Conservation (phyloP, 2,113 vertebrate genomes). For the Odocoileus hemionus region DNA sequence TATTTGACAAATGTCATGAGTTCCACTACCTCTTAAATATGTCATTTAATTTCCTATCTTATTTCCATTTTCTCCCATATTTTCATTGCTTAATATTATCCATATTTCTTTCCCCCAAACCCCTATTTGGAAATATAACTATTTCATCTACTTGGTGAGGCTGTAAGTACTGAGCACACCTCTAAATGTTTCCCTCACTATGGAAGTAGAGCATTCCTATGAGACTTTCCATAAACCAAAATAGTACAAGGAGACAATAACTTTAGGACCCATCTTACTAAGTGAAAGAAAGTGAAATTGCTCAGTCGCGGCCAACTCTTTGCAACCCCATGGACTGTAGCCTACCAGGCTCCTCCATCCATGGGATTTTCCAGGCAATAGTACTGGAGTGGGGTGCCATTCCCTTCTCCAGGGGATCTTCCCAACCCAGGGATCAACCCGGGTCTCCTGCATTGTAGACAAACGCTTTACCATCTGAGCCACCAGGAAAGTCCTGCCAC, state of each 20-base stretch:
- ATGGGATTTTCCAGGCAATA: not conserved
- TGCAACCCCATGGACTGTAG: not conserved
- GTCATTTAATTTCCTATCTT: not conserved
- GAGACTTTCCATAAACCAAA: not conserved
- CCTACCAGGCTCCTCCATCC: not conserved
- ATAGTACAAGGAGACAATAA: not conserved
- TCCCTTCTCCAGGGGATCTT: not conserved
- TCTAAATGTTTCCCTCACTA: not conserved
- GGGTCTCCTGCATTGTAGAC: accelerated
- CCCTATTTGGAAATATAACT: not conserved
- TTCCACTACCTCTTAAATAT: not conserved
- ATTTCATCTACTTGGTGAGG: not conserved
- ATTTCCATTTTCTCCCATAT: not conserved
- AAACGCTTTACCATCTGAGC: not conserved
- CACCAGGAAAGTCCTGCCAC: not conserved
- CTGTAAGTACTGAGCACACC: not conserved
- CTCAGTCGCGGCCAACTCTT: not conserved
- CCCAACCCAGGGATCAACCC: accelerated
- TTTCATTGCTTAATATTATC: not conserved
- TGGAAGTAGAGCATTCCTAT: not conserved
- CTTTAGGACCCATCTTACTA: not conserved
- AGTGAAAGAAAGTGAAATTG: not conserved
- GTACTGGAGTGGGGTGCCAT: not conserved
- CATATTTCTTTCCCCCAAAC: not conserved
- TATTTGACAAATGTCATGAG: not conserved